Percentiles rank a stretch among this genome's conserved stretches.
Evolutionary conservation across 2,113 vertebrate species (phyloP).

Genomic region (Megaceryle maxima): DNA sequence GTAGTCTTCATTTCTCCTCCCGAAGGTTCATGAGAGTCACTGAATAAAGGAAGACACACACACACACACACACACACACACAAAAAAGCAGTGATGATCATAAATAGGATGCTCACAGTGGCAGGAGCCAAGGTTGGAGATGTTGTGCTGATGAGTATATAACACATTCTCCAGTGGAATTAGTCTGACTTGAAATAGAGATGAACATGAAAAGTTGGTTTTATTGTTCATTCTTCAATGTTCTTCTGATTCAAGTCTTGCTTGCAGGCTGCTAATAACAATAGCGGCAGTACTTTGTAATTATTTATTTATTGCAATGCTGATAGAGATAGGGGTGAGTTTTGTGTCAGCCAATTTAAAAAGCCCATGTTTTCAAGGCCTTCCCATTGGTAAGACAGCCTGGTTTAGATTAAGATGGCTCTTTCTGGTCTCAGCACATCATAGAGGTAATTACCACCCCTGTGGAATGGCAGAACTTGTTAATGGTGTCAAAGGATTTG

Average conservation of each 20-base stretch:
- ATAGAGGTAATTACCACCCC: background rate
- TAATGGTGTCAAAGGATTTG: constrained; percentile 10
- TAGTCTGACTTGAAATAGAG: background rate
- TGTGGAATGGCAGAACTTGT: background rate
- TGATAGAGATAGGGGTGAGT: constrained; percentile 34
- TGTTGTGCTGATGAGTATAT: background rate
- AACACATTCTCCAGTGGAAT: background rate
- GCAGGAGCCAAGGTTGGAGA: background rate
- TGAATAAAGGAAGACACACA: background rate
- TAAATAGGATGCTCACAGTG: background rate
- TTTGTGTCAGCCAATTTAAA: constrained; percentile 45
- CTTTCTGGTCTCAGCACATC: background rate
- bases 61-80: background rate
- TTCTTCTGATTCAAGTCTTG: background rate
- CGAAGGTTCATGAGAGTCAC: constrained; percentile 46
- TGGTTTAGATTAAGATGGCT: constrained; percentile 15
- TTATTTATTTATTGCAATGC: constrained; percentile 63
- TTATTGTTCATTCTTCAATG: background rate
- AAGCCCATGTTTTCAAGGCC: background rate
- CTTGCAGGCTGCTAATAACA: constrained; percentile 38
- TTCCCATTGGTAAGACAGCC: background rate
- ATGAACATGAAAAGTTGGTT: background rate
- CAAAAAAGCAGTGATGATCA: background rate
- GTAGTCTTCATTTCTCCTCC: constrained; percentile 32
- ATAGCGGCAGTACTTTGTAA: constrained; percentile 14